Conservation (phyloP, 2,888 invertebrate genomes). For the Galerucella pusilla region DNA sequence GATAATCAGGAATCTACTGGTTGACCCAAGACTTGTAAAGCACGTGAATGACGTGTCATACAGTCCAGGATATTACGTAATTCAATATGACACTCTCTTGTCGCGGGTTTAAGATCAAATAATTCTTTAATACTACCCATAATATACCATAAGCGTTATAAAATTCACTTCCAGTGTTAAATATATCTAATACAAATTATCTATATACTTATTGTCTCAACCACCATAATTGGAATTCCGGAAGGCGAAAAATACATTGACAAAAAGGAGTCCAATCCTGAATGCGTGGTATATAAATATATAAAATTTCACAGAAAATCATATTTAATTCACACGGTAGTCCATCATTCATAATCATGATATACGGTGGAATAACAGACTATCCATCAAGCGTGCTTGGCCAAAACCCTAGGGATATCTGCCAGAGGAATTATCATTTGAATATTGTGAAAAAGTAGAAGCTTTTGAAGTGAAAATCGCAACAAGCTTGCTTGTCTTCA, state of each 20-base stretch:
- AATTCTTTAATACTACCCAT: too few species aligned
- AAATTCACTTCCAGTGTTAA: neutral
- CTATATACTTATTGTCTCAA: neutral
- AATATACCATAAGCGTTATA: neutral
- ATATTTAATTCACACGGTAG: conserved; percentile 37
- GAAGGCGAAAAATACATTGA: conserved; percentile 9
- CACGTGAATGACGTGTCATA: too few species aligned
- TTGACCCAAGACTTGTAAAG: too few species aligned
- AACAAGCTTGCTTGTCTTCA: neutral
- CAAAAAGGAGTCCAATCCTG: conserved; percentile 20
- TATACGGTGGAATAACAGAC: conserved; percentile 47
- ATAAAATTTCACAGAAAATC: conserved; percentile 25
- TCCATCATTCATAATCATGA: conserved; percentile 51
- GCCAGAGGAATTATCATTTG: conserved; percentile 58
- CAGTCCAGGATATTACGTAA: too few species aligned
- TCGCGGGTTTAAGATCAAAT: too few species aligned
- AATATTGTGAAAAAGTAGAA: conserved; percentile 56
- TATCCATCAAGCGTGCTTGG: conserved; percentile 46
- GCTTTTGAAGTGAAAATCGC: neutral
- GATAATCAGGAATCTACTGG: too few species aligned
- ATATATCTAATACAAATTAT: neutral
- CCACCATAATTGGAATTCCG: neutral
- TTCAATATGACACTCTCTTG: too few species aligned
- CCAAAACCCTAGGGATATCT: conserved; percentile 49
- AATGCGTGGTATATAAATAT: neutral